Base-by-base conservation (phyloP, 2,797 vertebrate genomes). In the Diglossa cyanea region DNA sequence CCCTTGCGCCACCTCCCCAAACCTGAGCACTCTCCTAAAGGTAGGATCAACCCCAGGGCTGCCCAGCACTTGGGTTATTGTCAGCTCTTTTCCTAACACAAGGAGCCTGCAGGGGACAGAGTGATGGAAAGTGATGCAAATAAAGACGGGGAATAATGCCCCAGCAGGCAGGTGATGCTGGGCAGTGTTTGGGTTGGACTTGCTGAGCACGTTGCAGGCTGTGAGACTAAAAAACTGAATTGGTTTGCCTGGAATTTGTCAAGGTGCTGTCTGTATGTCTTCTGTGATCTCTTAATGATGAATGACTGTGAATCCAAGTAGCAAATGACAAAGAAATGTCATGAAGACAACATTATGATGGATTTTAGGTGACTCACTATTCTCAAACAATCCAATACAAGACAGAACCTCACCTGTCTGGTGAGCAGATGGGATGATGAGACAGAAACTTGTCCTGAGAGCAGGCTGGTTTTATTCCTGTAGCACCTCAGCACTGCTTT, bases 21-120 rank as follows among this genome's bases (percentile, higher is more conserved):
- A 89, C 65, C 97, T 26, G 98, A 98, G 37, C 92, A 96, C 44
- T 97, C 97, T 94, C 97, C 97, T 86, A 98, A 97, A 98, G 98
- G 98, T 98, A 97, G 85, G 95, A 40, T 40, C 40, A 4, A 16
- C 15, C 40, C 31, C 10, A 4, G 42, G 25, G 60, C 35, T 83
- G 57, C 50, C 42, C n/a, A 67, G 50, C 31, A 5, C 18, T 10
- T 39, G 13, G 11, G 13, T 67, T 70, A 4, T 6, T 78, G 13
- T 57, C 47, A n/a, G 48, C 25, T 72, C 14, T 55, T 81, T 44
- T 57, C 35, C 66, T 81, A 21, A 74, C 10, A 51, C 47, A 25
- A 39, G 18, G 33, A 73, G 26, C 51, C 61, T 75, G 28, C 26
- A 50, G 40, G 61, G 51, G 26, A 45, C 39, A 44, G 58, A 31